Base-by-base conservation (phyloP, 1,140 invertebrate genomes). In the Teleogryllus occipitalis region DNA sequence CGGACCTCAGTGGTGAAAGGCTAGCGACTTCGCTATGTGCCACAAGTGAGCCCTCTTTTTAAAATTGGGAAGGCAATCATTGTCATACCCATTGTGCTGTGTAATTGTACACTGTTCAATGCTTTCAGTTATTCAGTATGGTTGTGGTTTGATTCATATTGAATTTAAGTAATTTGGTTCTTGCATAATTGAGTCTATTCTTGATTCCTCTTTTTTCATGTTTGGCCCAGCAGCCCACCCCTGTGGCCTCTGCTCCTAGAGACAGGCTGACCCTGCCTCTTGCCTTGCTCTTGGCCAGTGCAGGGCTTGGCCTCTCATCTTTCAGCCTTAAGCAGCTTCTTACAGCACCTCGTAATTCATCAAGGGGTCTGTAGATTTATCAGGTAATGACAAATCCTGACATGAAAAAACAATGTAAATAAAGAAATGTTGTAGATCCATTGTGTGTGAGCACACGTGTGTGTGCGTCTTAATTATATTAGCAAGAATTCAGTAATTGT, bases 301-400 rank as follows among this genome's bases (percentile, higher is more conserved):
- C 82, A 10, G 82, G 82, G n/a, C 65, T 82, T 8, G 82, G 77
- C 7, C 48, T 82, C 8, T 82, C 82, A 6, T 77, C 80, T 15
- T 82, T 82, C 76, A 80, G 81, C 39, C 47, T 82, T 10, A 82
- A 76, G 74, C 81, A 82, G 65, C 47, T 82, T 18, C 77, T 81
- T 74, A 12, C 79, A 8, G 74, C 82, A n/a, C 47, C 48, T 18
- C 54, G 54, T 18, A 21, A 74, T n/a, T 10, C 72, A 46, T 18
- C 18, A n/a, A 18, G 54, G 10, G 10, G 54, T 18, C 54, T 65
- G 10, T 65, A 18, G 18, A 65, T 10, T 2, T 3, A 65, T 18
- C 10, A 18, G 54, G 27, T 39, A 39, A 39, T 39, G 27, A 39
- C 27, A 39, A 65, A 18, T 18, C 54, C 10, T 18, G 10, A 65